phyloP scores from a whole-genome alignment of 30 jellyfish, hydroid and myxozoan genomes.

The Morbakka virulenta region DNA sequence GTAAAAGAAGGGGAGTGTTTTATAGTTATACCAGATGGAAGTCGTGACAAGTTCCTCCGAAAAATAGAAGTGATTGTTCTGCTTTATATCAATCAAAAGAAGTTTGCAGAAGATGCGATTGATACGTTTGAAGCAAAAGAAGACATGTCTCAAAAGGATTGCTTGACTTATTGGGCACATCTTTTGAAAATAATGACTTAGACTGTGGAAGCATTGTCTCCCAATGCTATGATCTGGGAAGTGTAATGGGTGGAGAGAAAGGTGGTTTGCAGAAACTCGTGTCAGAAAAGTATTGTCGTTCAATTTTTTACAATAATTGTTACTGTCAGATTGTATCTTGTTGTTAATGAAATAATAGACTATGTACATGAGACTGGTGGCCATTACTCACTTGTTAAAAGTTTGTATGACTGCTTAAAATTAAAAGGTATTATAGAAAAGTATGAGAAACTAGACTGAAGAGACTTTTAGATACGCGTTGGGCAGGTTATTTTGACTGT shows the following conservation, averaged over 20 bases:
- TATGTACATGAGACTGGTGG: slow-evolving; percentile 8
- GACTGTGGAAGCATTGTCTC: slow-evolving; percentile 6
- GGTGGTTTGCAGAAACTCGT: slow-evolving; percentile 21
- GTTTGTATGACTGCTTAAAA: slow-evolving; percentile 26
- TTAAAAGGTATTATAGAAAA: slow-evolving; percentile 1
- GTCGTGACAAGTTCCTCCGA: slow-evolving; percentile 9
- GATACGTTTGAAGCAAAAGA: slow-evolving; percentile 18
- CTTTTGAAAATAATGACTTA: not conserved
- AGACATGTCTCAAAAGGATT: slow-evolving; percentile 4
- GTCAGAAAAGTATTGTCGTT: slow-evolving; percentile 15
- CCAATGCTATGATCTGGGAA: slow-evolving; percentile 33
- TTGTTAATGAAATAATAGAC: not conserved
- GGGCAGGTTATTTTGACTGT: slow-evolving; percentile 43
- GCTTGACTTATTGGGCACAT: not conserved
- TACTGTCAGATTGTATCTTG: slow-evolving; percentile 23
- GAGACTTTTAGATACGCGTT: slow-evolving; percentile 23
- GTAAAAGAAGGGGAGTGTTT: not conserved
- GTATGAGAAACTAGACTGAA: slow-evolving; percentile 8
- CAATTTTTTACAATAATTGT: slow-evolving; percentile 1
- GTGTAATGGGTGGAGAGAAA: slow-evolving; percentile 22
- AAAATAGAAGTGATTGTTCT: slow-evolving; percentile 7
- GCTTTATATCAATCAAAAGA: not conserved
- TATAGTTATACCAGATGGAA: slow-evolving; percentile 18
- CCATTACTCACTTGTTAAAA: slow-evolving; percentile 11
- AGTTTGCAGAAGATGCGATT: slow-evolving; percentile 20